These are phyloP conservation scores for Antigone vipio DNA, from an alignment of 2,113 vertebrate species.

Conservation along the genomic window DNA sequence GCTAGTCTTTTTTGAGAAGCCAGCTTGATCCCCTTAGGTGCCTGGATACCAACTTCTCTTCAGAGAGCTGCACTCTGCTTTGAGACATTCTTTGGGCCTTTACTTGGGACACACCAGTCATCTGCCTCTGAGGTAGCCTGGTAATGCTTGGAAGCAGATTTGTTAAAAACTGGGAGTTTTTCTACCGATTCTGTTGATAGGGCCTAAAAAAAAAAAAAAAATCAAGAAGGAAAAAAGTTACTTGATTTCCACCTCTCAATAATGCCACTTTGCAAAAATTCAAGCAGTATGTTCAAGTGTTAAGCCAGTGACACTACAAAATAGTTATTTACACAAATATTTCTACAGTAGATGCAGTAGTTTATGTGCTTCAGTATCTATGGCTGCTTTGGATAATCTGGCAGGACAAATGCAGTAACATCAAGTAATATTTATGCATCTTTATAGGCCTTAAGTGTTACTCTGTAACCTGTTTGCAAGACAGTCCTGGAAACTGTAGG, in stretches of 20 bases:
- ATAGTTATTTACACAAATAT: background rate
- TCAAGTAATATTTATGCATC: background rate
- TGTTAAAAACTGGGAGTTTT: slow-evolving; percentile 96
- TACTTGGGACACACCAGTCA: slow-evolving; percentile 97
- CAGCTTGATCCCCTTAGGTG: slow-evolving; percentile 64
- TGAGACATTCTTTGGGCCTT: slow-evolving; percentile 84
- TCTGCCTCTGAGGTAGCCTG: slow-evolving; percentile 85
- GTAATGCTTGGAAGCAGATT: slow-evolving; percentile 92
- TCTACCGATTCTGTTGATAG: slow-evolving; percentile 93
- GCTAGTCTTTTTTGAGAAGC: slow-evolving; percentile 16
- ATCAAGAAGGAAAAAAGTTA: background rate
- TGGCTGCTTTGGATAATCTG: background rate
- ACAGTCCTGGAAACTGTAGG: background rate
- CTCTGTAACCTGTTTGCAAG: background rate
- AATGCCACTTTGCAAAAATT: background rate
- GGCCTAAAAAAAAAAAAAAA: slow-evolving; percentile 74
- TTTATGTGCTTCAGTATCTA: background rate
- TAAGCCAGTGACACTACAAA: background rate
- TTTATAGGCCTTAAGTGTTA: background rate
- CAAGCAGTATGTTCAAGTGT: background rate
- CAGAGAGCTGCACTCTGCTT: slow-evolving; percentile 74
- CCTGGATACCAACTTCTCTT: slow-evolving; percentile 4
- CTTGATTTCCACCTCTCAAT: background rate
- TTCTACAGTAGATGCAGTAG: background rate
- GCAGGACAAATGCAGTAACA: background rate